Conservation (phyloP, 2,797 vertebrate species). For the Monodelphis domestica region DNA sequence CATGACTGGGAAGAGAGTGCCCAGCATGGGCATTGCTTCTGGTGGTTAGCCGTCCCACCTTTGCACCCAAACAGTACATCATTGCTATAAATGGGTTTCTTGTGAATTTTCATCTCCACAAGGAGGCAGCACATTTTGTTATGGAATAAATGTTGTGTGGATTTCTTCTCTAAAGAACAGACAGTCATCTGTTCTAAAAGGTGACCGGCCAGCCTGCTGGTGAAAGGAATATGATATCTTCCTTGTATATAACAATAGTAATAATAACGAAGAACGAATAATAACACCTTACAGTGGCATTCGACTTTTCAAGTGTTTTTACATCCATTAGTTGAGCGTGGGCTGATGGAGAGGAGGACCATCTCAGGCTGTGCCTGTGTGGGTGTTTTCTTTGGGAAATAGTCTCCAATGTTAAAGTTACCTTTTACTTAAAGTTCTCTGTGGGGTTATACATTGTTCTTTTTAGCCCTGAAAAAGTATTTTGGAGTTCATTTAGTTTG, state of each 20-base stretch:
- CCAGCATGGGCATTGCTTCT: background rate
- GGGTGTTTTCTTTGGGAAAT: slow-evolving; percentile 64
- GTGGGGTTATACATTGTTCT: background rate
- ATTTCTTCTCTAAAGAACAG: slow-evolving; percentile 12
- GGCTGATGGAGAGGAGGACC: slow-evolving; percentile 13
- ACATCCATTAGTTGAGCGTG: slow-evolving; percentile 62
- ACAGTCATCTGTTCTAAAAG: background rate
- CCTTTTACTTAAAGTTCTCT: slow-evolving; percentile 34
- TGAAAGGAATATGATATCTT: slow-evolving; percentile 30
- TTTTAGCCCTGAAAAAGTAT: background rate
- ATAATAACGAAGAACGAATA: slow-evolving; percentile 63
- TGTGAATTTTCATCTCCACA: background rate
- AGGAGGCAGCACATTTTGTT: slow-evolving; percentile 22
- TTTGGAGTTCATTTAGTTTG: background rate
- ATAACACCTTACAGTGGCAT: slow-evolving; percentile 70
- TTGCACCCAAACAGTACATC: background rate
- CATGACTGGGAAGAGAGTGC: background rate
- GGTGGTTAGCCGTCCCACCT: background rate
- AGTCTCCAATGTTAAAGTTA: slow-evolving; percentile 41
- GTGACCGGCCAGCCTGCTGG: background rate
- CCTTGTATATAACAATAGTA: slow-evolving; percentile 22
- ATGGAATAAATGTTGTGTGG: background rate
- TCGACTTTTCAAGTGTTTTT: slow-evolving; percentile 61
- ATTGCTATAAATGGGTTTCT: background rate
- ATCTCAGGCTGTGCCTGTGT: slow-evolving; percentile 51